Percentiles rank a stretch among this genome's conserved stretches.
Evolutionary conservation across 2,113 vertebrate species (phyloP).

Genomic region (Tachycineta bicolor): DNA sequence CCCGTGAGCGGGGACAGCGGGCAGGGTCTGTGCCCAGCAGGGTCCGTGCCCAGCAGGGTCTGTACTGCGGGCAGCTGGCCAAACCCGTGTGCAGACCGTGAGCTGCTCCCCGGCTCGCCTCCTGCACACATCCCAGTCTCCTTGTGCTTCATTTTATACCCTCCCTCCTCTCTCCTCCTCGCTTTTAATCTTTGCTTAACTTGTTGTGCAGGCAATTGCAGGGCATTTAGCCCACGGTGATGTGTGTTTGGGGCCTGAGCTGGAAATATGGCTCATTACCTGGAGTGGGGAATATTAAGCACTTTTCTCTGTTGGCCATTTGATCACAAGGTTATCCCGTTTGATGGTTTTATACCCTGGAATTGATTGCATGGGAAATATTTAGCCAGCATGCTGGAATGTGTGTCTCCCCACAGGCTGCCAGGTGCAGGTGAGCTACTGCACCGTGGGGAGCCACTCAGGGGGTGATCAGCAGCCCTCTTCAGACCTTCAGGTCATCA

Average conservation of each 20-base stretch:
- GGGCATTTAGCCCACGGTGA: conserved; percentile 11
- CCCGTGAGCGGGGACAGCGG: neutral
- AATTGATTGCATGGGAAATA: conserved; percentile 56
- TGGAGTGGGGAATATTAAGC: conserved; percentile 61
- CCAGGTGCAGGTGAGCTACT: neutral
- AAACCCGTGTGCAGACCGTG: neutral
- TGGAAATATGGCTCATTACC: conserved; percentile 55
- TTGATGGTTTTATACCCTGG: conserved; percentile 38
- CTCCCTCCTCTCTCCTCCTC: neutral
- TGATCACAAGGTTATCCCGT: conserved; percentile 56
- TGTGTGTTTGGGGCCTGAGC: conserved; percentile 43
- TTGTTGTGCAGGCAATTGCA: conserved; percentile 17
- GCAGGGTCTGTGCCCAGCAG: neutral
- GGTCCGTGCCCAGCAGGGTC: neutral
- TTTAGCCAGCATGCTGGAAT: neutral
- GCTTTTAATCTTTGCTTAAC: conserved; percentile 48
- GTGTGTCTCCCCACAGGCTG: neutral
- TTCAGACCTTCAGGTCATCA: neutral
- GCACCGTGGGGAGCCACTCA: neutral
- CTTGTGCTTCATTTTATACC: neutral
- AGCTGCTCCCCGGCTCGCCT: neutral
- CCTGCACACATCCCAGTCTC: neutral
- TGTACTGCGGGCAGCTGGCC: neutral
- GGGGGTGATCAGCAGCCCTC: neutral
- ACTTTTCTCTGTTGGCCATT: conserved; percentile 58